A percentile compares a stretch with the other conserved stretches of the same genome.
These are phyloP conservation scores for Acanthurus tractus DNA, from an alignment of 2,797 vertebrate genomes.

Conservation along the genomic window DNA sequence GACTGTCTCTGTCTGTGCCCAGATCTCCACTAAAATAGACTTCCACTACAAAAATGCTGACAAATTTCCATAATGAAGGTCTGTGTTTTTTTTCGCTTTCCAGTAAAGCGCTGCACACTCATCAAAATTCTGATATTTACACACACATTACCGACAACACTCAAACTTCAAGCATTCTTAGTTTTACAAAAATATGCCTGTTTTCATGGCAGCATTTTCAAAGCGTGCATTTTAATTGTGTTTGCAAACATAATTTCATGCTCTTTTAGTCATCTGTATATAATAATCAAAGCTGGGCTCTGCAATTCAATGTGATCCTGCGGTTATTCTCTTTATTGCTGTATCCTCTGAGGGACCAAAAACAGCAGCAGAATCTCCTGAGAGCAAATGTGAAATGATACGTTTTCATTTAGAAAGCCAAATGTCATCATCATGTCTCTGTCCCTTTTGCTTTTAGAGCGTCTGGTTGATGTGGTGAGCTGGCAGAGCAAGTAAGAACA, in stretches of 20 bases:
- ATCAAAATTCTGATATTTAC: conserved; percentile 61
- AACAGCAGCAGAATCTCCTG: conserved; percentile 67
- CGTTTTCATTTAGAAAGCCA: conserved; percentile 85
- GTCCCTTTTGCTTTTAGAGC: conserved; percentile 79
- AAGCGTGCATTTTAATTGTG: conserved; percentile 69
- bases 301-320: conserved; percentile 83
- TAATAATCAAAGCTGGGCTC: conserved; percentile 78
- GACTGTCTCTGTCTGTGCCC: conserved; percentile 63
- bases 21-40: conserved; percentile 68
- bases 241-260: conserved; percentile 78
- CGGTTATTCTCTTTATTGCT: conserved; percentile 80
- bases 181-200: conserved; percentile 38
- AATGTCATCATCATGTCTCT: conserved; percentile 86
- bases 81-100: conserved; percentile 50
- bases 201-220: conserved; percentile 52
- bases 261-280: conserved; percentile 85
- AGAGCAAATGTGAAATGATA: conserved; percentile 83
- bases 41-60: conserved; percentile 60
- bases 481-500: conserved; percentile 84
- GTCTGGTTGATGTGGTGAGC: conserved; percentile 86
- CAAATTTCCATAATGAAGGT: conserved; percentile 62
- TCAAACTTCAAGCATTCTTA: conserved; percentile 58
- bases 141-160: conserved; percentile 53
- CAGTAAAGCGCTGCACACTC: conserved; percentile 36
- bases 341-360: conserved; percentile 68